Evolutionary conservation across 2,113 vertebrate species (phyloP).

Genomic region (Gavia stellata): DNA sequence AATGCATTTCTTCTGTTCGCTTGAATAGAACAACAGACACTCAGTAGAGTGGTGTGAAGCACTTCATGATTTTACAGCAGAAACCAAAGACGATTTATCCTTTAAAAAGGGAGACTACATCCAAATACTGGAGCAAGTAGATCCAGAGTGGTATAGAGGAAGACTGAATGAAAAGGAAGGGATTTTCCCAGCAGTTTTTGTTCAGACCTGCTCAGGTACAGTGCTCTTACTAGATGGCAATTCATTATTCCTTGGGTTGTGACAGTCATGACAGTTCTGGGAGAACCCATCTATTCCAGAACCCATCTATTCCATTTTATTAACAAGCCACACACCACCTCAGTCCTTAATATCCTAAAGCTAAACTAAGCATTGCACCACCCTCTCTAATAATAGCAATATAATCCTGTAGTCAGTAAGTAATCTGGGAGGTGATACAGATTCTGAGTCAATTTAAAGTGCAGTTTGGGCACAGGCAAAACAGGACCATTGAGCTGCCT

Average conservation of each 20-base stretch:
- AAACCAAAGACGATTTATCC: conserved; percentile 80
- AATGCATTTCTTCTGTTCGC: conserved; percentile 20
- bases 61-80: conserved; percentile 83
- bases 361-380: not conserved
- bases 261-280: not conserved
- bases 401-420: not conserved
- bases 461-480: not conserved
- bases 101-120: conserved; percentile 86
- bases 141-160: conserved; percentile 84
- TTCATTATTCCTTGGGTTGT: not conserved
- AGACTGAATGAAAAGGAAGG: conserved; percentile 82
- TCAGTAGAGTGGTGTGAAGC: conserved; percentile 82
- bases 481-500: not conserved
- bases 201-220: conserved; percentile 77
- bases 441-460: not conserved
- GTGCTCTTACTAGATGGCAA: not conserved
- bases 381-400: not conserved
- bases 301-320: not conserved
- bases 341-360: not conserved
- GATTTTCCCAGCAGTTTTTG: conserved; percentile 84
- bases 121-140: conserved; percentile 77
- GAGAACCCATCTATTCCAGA: not conserved
- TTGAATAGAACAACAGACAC: conserved; percentile 42
- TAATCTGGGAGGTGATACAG: not conserved
- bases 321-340: not conserved